Conservation (phyloP, 2,888 invertebrate species). For the Phragmatobia fuliginosa region DNA sequence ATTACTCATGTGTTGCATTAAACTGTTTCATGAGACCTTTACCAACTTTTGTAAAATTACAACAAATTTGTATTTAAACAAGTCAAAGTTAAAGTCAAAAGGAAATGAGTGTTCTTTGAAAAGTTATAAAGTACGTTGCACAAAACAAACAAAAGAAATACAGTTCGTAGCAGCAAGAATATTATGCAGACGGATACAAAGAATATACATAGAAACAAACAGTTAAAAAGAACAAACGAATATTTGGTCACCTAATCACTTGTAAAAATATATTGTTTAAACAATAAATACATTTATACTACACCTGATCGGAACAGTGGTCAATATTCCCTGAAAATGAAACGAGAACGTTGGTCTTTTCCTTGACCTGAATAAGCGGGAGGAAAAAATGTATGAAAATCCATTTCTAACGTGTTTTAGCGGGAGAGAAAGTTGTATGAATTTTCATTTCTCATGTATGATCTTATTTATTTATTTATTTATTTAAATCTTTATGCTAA, state of each 20-base stretch:
- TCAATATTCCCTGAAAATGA: no score
- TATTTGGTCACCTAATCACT: not conserved
- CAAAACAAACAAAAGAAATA: not conserved
- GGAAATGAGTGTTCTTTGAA: not conserved
- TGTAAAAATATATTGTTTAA: not conserved
- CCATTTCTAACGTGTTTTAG: no score
- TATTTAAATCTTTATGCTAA: no score
- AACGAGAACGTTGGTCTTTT: no score
- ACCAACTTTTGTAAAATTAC: not conserved
- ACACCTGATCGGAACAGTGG: no score
- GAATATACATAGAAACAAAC: not conserved
- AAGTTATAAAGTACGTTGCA: not conserved
- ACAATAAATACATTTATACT: no score
- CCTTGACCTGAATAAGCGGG: no score
- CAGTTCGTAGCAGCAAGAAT: not conserved
- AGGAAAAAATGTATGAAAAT: no score
- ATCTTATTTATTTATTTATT: no score
- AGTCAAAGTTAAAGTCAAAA: not conserved
- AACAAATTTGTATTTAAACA: not conserved
- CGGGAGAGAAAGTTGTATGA: no score
- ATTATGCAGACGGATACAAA: not conserved
- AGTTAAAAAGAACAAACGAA: not conserved
- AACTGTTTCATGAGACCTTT: not conserved
- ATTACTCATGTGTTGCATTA: not conserved
- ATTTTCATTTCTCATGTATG: no score